These are phyloP conservation scores for Eciton burchellii DNA, from an alignment of 1,140 invertebrate species.

Conservation along the genomic window DNA sequence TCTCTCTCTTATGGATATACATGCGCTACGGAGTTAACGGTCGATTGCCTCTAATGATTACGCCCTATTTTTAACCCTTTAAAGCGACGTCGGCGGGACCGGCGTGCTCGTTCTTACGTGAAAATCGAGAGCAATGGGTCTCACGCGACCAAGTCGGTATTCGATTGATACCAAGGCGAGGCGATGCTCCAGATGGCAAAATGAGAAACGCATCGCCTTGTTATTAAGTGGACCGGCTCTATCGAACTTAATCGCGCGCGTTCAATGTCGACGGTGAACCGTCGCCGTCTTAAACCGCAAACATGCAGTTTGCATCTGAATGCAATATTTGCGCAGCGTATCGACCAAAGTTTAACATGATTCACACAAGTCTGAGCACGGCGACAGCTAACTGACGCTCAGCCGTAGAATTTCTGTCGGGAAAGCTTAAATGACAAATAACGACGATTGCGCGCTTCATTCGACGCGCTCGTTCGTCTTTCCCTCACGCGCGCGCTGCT, in stretches of 20 bases:
- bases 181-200: not conserved
- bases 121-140: constrained; percentile 27
- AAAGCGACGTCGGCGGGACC: constrained; percentile 8
- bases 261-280: not conserved
- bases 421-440: no score
- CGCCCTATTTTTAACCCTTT: constrained; percentile 43
- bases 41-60: constrained; percentile 21
- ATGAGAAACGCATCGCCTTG: constrained; percentile 7
- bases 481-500: not conserved
- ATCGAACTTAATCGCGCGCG: constrained; percentile 6
- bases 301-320: not conserved
- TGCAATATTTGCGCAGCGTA: no score
- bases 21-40: constrained; percentile 22
- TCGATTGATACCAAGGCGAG: constrained; percentile 1
- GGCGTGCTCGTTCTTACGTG: constrained; percentile 14
- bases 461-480: no score
- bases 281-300: not conserved
- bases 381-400: not conserved
- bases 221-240: not conserved
- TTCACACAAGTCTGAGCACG: no score
- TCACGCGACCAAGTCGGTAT: not conserved
- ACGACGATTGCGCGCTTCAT: not conserved
- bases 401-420: no score
- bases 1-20: constrained; percentile 12
- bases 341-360: no score